These are phyloP conservation scores for Melanotaenia boesemani DNA, from an alignment of 2,797 vertebrate species.

Conservation along the genomic window DNA sequence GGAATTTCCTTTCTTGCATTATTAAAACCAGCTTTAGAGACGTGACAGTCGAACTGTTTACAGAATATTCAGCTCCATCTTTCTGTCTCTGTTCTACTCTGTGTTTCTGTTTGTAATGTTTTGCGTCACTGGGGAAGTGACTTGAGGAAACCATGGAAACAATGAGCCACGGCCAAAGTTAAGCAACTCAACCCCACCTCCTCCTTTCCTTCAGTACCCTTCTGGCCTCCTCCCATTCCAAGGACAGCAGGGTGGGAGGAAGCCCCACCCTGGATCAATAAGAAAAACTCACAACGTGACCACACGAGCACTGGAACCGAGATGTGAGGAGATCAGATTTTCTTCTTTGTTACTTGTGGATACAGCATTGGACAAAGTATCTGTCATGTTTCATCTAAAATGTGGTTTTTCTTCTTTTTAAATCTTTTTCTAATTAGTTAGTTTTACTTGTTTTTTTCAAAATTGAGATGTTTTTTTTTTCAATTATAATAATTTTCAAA, in stretches of 20 bases:
- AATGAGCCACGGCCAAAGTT: conserved; percentile 56
- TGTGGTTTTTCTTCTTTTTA: too few relatives aligned
- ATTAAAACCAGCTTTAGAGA: background rate
- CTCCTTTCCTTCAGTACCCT: conserved; percentile 8
- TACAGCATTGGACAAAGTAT: too few relatives aligned
- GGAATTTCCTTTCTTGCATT: too few relatives aligned
- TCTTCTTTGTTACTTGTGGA: too few relatives aligned
- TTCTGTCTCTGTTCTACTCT: background rate
- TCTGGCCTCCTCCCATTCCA: conserved; percentile 20
- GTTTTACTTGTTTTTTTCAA: too few relatives aligned
- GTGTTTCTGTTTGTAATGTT: conserved; percentile 20
- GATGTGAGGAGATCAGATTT: too few relatives aligned
- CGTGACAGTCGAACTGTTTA: too few relatives aligned
- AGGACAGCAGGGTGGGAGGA: conserved; percentile 20
- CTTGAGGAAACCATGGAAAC: conserved; percentile 72
- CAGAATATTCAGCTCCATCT: conserved; percentile 2
- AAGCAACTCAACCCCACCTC: conserved; percentile 12
- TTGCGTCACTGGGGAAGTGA: conserved; percentile 48
- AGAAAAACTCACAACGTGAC: background rate
- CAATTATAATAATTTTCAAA: too few relatives aligned
- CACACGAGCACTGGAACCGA: background rate
- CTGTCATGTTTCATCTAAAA: too few relatives aligned
- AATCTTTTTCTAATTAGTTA: too few relatives aligned
- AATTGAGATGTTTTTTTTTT: too few relatives aligned
- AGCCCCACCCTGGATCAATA: conserved; percentile 47